Base-by-base conservation (phyloP, 92 coral and sea anemone species). In the Zoanthus sansibaricus region DNA sequence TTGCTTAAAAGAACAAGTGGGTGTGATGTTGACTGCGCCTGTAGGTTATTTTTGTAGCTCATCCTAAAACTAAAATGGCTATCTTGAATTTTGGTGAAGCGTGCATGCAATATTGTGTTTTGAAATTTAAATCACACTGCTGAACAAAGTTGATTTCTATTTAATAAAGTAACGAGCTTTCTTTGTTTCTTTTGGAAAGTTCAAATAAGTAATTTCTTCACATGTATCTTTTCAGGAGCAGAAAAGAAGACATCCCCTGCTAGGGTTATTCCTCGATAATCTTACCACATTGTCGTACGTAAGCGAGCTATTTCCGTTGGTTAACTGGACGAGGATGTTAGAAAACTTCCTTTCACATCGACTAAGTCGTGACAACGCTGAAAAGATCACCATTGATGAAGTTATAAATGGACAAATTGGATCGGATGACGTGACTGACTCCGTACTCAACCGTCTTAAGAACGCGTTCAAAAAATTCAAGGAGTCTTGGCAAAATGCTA, bases 241-340 rank as follows among this genome's bases (percentile, higher is more conserved):
- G 31, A 86, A 88, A 83, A 66, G 46, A 44, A 75, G 51, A 5
- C 90, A 93, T 55, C 77, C 88, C 0, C 80, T 93, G 7, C 54
- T 93, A 74, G 88, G 90, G 9, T 82, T 93, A 72, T 93, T 93
- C 82, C 69, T 93, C 25, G 87, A 89, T 58, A 78, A 85, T 66
- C 75, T 88, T 32, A 75, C 77, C 49, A 74, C 79, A 8, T 87
- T 93, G 8, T 79, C 92, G 3, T 83, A 71, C 16, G 59, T 88
- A 15, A 71, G 86, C 2, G 86, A 90, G 46, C 90, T 93, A 25
- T 77, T 84, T 78, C 90, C 90, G 49, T 76, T 93, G 44, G 55
- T 93, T 54, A 90, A 88, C 76, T 93, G 92, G 90, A 33, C 88
- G 72, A 87, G 91, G 44, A 73, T 93, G 82, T 83, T 93, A 21